Conservation (phyloP, 2,797 vertebrate genomes). For the Typhlichthys subterraneus region DNA sequence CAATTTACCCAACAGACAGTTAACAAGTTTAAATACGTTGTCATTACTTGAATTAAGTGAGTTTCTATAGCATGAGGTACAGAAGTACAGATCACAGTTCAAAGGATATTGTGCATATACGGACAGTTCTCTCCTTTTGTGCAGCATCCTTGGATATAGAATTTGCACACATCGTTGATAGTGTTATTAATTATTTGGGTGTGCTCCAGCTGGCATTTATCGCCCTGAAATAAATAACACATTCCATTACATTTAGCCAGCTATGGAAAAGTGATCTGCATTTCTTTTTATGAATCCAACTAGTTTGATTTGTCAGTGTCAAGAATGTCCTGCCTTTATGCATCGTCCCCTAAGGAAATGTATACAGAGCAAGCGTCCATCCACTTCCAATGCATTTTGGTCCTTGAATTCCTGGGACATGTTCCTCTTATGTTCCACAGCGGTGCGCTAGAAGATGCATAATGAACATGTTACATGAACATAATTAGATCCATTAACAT, state of each 20-base stretch:
- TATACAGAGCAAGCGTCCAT: conserved; percentile 87
- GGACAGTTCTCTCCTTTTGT: conserved; percentile 86
- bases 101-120: conserved; percentile 98
- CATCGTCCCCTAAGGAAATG: conserved; percentile 87
- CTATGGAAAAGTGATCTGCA: not conserved
- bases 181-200: conserved; percentile 78
- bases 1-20: not conserved
- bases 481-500: not conserved
- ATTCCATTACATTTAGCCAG: too few species aligned
- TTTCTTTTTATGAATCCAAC: not conserved
- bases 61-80: not conserved
- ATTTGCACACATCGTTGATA: conserved; percentile 88
- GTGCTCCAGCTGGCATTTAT: conserved; percentile 90
- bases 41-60: not conserved
- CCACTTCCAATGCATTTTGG: conserved; percentile 83
- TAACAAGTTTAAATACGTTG: not conserved
- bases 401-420: conserved; percentile 91
- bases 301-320: too few species aligned
- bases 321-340: conserved; percentile 78
- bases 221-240: conserved; percentile 69
- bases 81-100: not conserved
- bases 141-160: conserved; percentile 88
- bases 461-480: not conserved
- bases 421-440: conserved; percentile 55
- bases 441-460: conserved; percentile 46